Base-by-base conservation (phyloP, 2,888 invertebrate genomes). In the Tanypteryx hageni region DNA sequence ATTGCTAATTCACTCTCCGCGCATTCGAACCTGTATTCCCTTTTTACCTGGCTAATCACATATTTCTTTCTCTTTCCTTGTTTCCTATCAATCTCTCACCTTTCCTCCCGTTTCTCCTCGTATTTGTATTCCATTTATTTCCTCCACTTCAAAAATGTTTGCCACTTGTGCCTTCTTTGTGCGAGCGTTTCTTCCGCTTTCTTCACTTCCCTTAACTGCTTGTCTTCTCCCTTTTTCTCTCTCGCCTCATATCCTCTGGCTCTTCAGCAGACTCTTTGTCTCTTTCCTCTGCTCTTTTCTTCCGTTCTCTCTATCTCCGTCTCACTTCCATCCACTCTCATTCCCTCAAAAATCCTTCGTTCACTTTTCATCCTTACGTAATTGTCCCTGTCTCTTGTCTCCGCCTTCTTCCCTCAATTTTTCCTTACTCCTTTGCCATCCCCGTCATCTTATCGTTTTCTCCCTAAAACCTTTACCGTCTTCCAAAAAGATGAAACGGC, bases 141-240 rank as follows among this genome's bases (percentile, higher is more conserved):
- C 31, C 31, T 81, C 81, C 44, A 27, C 82, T 44, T 82, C 82
- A 82, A 82, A 82, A 82, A 82, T 31, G 16, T 82, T 82, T 44
- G 31, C 16, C 82, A 27, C 16, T 31, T 82, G 82, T 44, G 31
- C 31, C 82, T 44, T 44, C 82, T 82, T 82, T 82, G 82, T 82
- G 82, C 7, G 31, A 27, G 44, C 31, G 1, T 11, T 5, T n/a
- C 64, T 18, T 56, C 18, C 13, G 14, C 57, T 56, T 18, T 16
- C 83, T 57, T 57, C 83, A 83, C 31, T 18, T 83, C 83, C 83
- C 83, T 56, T 83, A 27, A 82, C 44, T 56, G 83, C 56, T 83
- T 44, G 18, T 7, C 64, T 0, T n/a, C 64, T 64, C n/a, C 13
- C 7, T 57, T 44, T 83, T 9, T n/a, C 5, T 56, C 57, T 57